Conservation (phyloP, 2,888 invertebrate genomes). For the Ochropleura leucogaster region DNA sequence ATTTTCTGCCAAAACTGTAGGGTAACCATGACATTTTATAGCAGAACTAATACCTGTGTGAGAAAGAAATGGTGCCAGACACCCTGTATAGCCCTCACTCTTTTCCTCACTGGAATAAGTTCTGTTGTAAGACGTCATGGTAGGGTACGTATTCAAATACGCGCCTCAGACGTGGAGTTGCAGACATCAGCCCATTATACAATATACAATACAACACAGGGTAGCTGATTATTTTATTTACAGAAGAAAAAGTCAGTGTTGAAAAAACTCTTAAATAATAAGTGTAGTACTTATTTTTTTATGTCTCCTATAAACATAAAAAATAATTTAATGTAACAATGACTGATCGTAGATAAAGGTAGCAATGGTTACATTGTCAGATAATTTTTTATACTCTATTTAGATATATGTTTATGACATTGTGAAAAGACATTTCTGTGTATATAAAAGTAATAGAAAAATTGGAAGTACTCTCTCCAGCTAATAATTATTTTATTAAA, state of each 20-base stretch:
- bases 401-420: not conserved
- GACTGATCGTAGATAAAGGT: not conserved
- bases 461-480: not conserved
- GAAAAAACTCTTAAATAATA: not conserved
- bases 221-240: too few relatives aligned
- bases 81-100: too few relatives aligned
- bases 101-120: too few relatives aligned
- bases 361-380: not conserved
- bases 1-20: not conserved
- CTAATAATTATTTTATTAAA: not conserved
- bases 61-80: too few relatives aligned
- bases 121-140: too few relatives aligned
- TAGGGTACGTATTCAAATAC: too few relatives aligned
- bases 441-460: not conserved
- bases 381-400: slow-evolving; percentile 3
- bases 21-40: too few relatives aligned
- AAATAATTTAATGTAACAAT: slow-evolving; percentile 8
- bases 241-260: too few relatives aligned
- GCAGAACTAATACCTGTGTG: too few relatives aligned
- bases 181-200: too few relatives aligned
- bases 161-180: too few relatives aligned
- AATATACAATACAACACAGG: too few relatives aligned
- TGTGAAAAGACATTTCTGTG: not conserved
- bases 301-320: not conserved
- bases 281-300: not conserved